Evolutionary conservation across 35 echinoderm and acorn worm species (phyloP), one percentile per base, ranked within the genome.

Genomic region (Apostichopus parvimensis): DNA sequence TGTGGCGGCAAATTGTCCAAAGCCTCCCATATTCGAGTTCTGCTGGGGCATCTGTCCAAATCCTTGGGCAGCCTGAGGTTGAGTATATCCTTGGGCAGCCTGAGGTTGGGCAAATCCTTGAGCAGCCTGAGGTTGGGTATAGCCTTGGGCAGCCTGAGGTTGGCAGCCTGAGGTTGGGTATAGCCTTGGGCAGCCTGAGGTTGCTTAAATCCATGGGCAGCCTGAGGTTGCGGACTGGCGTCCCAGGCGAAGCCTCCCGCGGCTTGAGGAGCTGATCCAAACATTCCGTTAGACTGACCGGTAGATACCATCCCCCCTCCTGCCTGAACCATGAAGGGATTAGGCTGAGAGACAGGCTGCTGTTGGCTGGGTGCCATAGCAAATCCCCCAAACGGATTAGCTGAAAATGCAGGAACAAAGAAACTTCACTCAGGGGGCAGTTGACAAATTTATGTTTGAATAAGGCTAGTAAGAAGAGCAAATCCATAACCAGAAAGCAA

Each of bases 361-460:
- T 75, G 71, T 84, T 84, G 81, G 52, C 54, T 23, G 23, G 54
- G 54, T 58, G 56, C 81, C 20, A 55, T 14, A n/a, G 56, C 81
- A 84, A 84, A 84, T 23, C 81, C 81, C 58, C 81, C 81, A 84
- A 84, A 84, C 7, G 81, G 81, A 84, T 84, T 84, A 11, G 81
- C 81, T 84, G 54, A 82, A 56, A 82, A 23, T 8, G 81, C 62
- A 14, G 17, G 13, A 59, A 9, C 57, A 84, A 75, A 18, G 7
- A n/a, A 73, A 75, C n/a, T 14, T 9, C 58, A 0, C n/a, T 61
- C 7, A 61, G 58, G 58, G 58, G 58, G 58, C 12, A 45, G 34
- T 45, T 45, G 34, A 4, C 34, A 45, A 45, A 45, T 45, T 45
- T 45, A 45, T 45, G 34, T 45, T 45, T 3, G 34, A 45, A 45